phyloP scores from a whole-genome alignment of 2,888 invertebrate genomes.

The Sarcophaga rosellei region DNA sequence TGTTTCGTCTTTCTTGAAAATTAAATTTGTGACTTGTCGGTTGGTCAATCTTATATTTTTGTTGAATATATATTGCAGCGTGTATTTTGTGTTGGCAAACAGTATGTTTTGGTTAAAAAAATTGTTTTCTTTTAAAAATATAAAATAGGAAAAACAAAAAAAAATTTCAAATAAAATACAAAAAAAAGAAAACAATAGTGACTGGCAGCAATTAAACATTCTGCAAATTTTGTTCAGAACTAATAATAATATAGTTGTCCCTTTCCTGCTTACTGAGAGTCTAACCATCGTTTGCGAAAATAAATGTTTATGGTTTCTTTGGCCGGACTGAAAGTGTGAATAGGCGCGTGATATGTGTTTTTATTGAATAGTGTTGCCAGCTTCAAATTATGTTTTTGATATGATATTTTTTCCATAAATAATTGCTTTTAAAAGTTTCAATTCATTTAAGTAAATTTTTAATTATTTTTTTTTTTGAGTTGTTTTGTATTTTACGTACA shows the following conservation, averaged over 20 bases:
- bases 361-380: conserved; percentile 22
- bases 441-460: no score
- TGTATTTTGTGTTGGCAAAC: neutral
- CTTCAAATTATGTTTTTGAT: neutral
- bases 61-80: neutral
- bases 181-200: neutral
- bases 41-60: conserved; percentile 17
- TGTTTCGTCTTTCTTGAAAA: conserved; percentile 20
- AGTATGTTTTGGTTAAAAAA: neutral
- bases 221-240: neutral
- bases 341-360: neutral
- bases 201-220: no score
- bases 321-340: neutral
- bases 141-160: neutral
- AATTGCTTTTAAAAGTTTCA: no score
- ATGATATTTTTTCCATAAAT: neutral
- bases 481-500: neutral
- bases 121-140: neutral
- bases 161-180: neutral
- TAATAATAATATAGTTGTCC: neutral
- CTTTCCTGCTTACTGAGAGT: neutral
- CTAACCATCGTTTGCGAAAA: neutral
- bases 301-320: neutral
- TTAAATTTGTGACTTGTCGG: conserved; percentile 2
- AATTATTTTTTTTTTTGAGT: no score